A percentile compares a stretch with the other conserved stretches of the same genome.
Conservation (phyloP, 2,113 vertebrate genomes). For the Phycodurus eques region DNA sequence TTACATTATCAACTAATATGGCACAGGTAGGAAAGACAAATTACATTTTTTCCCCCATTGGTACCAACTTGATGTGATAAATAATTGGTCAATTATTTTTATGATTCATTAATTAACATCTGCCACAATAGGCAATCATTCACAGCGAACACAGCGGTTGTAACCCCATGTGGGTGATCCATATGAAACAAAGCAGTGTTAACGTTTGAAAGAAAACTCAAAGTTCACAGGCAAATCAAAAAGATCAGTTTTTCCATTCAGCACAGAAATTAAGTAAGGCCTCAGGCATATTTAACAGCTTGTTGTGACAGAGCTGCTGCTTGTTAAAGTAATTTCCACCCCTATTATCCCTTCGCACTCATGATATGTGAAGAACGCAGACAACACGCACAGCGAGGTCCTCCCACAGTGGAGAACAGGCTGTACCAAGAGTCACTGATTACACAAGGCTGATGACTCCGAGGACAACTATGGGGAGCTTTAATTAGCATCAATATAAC, state of each 20-base stretch:
- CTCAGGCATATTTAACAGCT: constrained; percentile 17
- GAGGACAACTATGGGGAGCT: constrained; percentile 53
- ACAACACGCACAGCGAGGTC: constrained; percentile 46
- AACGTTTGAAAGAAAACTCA: neutral
- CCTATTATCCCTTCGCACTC: constrained; percentile 35
- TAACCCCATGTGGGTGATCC: neutral
- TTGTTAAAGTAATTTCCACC: constrained; percentile 34
- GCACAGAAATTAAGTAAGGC: constrained; percentile 10
- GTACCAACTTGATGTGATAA: neutral
- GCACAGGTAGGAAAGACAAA: neutral
- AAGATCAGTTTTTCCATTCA: neutral
- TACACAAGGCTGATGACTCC: constrained; percentile 65
- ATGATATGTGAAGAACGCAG: constrained; percentile 40
- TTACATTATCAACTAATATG: neutral
- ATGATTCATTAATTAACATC: neutral
- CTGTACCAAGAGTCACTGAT: constrained; percentile 72
- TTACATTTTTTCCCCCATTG: neutral
- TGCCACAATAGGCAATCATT: neutral
- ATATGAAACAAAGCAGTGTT: neutral
- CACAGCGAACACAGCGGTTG: neutral
- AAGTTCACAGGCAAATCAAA: constrained; percentile 2
- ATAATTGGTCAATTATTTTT: constrained; percentile 4
- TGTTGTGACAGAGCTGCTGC: constrained; percentile 32
- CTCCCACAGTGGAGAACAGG: constrained; percentile 60
- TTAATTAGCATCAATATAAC: constrained; percentile 55